These are phyloP conservation scores for Genyomyrus donnyi DNA, from an alignment of 2,113 vertebrate species.

Conservation along the genomic window DNA sequence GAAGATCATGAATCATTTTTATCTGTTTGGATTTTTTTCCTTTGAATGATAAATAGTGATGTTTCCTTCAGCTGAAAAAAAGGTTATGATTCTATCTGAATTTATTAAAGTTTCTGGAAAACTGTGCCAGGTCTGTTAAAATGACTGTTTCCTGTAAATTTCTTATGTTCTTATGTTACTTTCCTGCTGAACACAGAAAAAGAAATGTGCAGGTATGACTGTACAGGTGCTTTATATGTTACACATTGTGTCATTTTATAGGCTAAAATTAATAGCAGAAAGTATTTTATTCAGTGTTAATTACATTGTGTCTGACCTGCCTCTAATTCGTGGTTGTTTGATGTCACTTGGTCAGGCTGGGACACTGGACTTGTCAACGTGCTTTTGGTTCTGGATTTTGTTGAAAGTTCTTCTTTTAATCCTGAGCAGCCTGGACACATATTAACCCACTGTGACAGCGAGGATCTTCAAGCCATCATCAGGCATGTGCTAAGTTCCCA, in stretches of 20 bases:
- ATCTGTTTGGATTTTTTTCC: neutral
- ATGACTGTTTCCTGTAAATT: neutral
- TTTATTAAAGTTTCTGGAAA: neutral
- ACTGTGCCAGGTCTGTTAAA: neutral
- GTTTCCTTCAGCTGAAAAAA: neutral
- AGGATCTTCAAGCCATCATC: neutral
- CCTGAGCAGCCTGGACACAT: neutral
- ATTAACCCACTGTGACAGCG: neutral
- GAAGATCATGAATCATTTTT: neutral
- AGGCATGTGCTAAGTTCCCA: neutral
- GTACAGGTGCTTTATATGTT: neutral
- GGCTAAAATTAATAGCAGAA: slow-evolving; percentile 32
- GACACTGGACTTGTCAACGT: neutral
- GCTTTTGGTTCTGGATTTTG: neutral
- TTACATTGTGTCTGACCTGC: slow-evolving; percentile 18
- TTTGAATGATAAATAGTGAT: neutral
- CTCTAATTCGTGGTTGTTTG: slow-evolving; percentile 1
- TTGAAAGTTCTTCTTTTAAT: neutral
- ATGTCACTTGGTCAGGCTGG: neutral
- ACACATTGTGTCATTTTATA: slow-evolving; percentile 23
- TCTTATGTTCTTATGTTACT: neutral
- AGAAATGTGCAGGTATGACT: neutral
- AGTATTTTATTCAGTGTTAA: slow-evolving; percentile 32
- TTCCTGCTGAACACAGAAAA: neutral
- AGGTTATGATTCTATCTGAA: too few species aligned